Evolutionary conservation across 2,113 vertebrate genomes (phyloP).

Genomic region (Rhinoptilus africanus): DNA sequence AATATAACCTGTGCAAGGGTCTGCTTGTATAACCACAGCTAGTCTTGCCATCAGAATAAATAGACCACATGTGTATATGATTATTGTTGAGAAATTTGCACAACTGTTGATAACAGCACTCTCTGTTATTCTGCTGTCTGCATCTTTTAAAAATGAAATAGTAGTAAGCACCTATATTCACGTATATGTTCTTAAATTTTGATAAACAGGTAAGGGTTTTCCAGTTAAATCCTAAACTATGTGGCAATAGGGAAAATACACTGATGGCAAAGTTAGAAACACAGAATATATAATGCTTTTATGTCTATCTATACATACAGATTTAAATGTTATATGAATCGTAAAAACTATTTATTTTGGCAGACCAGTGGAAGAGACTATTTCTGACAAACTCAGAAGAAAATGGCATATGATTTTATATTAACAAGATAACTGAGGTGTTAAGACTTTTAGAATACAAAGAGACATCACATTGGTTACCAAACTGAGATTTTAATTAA

Average conservation of each 20-base stretch:
- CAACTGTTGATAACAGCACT: neutral
- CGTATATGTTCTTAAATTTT: neutral
- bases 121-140: neutral
- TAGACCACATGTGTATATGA: neutral
- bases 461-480: neutral
- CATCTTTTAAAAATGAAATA: neutral
- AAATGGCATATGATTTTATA: neutral
- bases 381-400: slow-evolving; percentile 4
- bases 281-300: neutral
- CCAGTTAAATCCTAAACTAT: neutral
- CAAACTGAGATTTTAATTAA: neutral
- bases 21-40: neutral
- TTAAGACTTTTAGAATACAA: neutral
- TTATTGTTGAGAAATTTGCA: neutral
- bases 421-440: neutral
- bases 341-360: slow-evolving; percentile 24
- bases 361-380: slow-evolving; percentile 26
- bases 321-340: slow-evolving; percentile 26
- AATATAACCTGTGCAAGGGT: neutral
- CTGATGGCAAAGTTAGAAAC: slow-evolving; percentile 22
- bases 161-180: neutral
- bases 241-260: neutral
- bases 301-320: neutral
- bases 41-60: neutral
- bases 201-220: neutral